Evolutionary conservation across 2,113 vertebrate species (phyloP).

Genomic region (Girardinichthys multiradiatus): DNA sequence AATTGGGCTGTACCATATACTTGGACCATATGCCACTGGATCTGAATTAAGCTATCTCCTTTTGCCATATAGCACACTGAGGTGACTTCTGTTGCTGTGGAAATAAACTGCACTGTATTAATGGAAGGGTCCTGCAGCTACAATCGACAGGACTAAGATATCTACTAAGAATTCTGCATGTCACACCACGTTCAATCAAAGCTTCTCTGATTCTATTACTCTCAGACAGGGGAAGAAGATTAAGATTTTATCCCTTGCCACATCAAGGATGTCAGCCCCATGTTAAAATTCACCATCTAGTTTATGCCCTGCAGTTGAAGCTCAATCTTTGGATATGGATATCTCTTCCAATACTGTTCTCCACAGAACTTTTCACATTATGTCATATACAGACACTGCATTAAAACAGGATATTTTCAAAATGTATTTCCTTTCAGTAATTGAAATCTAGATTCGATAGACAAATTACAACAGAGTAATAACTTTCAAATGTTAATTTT

Average conservation of each 20-base stretch:
- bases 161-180: conserved; percentile 5
- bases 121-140: background rate
- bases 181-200: conserved; percentile 20
- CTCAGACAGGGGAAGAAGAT: conserved; percentile 26
- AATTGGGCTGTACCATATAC: no score
- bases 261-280: conserved; percentile 25
- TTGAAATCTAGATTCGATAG: no score
- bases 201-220: conserved; percentile 38
- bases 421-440: background rate
- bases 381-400: background rate
- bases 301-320: conserved; percentile 37
- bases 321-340: conserved; percentile 26
- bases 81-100: background rate
- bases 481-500: no score
- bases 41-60: background rate
- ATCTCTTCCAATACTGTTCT: conserved; percentile 2
- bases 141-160: background rate
- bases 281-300: conserved; percentile 25
- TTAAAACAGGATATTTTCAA: background rate
- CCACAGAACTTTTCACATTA: background rate
- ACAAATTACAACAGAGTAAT: no score
- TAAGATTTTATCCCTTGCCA: conserved; percentile 44
- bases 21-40: background rate
- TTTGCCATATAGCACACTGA: background rate
- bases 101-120: background rate